Conservation (phyloP, 2,888 invertebrate species). For the Odontocerum albicorne region DNA sequence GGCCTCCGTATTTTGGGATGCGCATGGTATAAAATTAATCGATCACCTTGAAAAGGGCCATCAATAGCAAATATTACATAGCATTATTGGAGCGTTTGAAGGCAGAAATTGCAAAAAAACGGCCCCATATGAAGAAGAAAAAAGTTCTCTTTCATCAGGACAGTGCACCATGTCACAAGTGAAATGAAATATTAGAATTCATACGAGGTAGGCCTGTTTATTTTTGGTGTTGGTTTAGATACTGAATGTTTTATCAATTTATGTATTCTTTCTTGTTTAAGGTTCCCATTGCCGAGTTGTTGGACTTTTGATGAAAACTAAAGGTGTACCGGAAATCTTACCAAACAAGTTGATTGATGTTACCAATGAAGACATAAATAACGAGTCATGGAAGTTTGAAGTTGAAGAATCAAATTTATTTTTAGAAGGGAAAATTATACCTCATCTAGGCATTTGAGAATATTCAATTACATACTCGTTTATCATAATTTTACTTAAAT, state of each 20-base stretch:
- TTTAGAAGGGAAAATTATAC: slow-evolving; percentile 45
- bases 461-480: too few relatives aligned
- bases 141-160: neutral
- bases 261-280: slow-evolving; percentile 37
- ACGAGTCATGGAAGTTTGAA: slow-evolving; percentile 49
- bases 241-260: too few relatives aligned
- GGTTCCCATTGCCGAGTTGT: slow-evolving; percentile 54
- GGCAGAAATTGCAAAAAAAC: neutral
- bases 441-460: too few relatives aligned
- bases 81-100: too few relatives aligned
- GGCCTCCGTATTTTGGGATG: too few relatives aligned
- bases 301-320: slow-evolving; percentile 48
- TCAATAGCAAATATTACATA: too few relatives aligned
- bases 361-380: slow-evolving; percentile 46
- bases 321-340: slow-evolving; percentile 51
- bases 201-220: too few relatives aligned
- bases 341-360: slow-evolving; percentile 51
- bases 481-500: too few relatives aligned
- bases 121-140: neutral
- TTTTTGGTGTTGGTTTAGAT: too few relatives aligned
- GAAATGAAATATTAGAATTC: neutral
- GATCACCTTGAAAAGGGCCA: too few relatives aligned
- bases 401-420: slow-evolving; percentile 48
- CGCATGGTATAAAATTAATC: too few relatives aligned
- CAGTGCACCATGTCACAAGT: neutral